Percentiles rank a stretch among this genome's conserved stretches.
These are phyloP conservation scores for Eulemur coronatus DNA, from an alignment of 2,797 vertebrate species.

Conservation along the genomic window DNA sequence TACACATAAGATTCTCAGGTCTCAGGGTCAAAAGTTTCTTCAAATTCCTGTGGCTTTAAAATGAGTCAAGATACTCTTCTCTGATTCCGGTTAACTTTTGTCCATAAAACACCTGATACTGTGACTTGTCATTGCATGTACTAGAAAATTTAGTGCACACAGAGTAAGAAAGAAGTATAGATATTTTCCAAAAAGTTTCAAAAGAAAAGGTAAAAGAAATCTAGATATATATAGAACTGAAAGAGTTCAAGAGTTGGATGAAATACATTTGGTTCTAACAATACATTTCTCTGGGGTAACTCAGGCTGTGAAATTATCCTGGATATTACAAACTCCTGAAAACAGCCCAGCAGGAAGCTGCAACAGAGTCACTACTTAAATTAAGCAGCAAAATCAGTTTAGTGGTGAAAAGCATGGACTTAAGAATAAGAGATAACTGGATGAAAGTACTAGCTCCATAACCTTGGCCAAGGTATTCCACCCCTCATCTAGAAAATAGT, in stretches of 20 bases:
- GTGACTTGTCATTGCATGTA: background rate
- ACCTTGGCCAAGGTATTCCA: background rate
- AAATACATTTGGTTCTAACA: background rate
- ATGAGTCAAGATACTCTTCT: background rate
- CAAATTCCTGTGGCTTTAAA: slow-evolving; percentile 26
- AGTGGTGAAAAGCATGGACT: background rate
- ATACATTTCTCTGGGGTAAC: background rate
- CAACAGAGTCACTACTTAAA: background rate
- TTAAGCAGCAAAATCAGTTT: background rate
- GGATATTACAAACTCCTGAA: background rate
- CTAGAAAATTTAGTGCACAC: background rate
- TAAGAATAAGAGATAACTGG: background rate
- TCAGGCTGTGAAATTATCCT: background rate
- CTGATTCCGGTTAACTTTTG: background rate
- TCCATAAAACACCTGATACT: background rate
- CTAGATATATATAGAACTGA: background rate
- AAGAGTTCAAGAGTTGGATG: background rate
- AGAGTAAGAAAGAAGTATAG: background rate
- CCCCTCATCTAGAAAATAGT: background rate
- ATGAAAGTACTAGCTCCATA: background rate
- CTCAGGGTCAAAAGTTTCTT: background rate
- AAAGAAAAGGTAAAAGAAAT: background rate
- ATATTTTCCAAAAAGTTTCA: background rate
- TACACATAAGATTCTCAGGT: background rate
- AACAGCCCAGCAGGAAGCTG: background rate